Conservation (phyloP, 2,888 invertebrate genomes). For the Catocala fraxini region DNA sequence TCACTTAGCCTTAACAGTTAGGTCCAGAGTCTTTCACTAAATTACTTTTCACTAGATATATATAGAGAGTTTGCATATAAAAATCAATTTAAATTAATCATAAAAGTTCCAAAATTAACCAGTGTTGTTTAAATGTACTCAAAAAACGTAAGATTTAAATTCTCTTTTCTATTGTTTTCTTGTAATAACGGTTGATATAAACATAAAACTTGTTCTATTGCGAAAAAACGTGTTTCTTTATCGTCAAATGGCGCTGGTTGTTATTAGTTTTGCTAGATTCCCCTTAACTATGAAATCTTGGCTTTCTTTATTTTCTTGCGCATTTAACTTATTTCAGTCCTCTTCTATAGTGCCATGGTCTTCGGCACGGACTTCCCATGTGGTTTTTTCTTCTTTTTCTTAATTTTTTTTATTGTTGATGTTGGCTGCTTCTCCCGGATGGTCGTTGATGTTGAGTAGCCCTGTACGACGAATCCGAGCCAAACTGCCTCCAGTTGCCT, state of each 20-base stretch:
- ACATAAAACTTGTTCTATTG: constrained; percentile 88
- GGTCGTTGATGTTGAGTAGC: constrained; percentile 80
- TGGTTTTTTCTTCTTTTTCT: constrained; percentile 67
- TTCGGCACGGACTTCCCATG: constrained; percentile 72
- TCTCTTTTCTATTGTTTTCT: constrained; percentile 87
- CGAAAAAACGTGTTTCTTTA: constrained; percentile 88
- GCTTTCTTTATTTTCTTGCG: constrained; percentile 78
- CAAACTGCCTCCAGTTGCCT: constrained; percentile 83
- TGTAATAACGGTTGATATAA: constrained; percentile 88
- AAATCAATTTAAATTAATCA: constrained; percentile 82
- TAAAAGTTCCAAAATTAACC: constrained; percentile 87
- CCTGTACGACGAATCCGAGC: constrained; percentile 82
- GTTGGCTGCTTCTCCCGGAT: constrained; percentile 80
- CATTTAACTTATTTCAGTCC: constrained; percentile 81
- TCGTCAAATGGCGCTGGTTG: constrained; percentile 86
- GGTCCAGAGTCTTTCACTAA: constrained; percentile 84
- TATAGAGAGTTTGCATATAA: constrained; percentile 86
- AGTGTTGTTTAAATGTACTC: constrained; percentile 87
- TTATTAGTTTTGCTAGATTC: constrained; percentile 81
- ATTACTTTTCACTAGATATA: constrained; percentile 83
- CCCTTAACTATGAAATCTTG: constrained; percentile 83
- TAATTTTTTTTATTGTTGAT: constrained; percentile 54
- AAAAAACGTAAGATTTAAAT: constrained; percentile 85
- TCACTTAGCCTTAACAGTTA: constrained; percentile 83
- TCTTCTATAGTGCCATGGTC: constrained; percentile 74